phyloP scores from a whole-genome alignment of 2,888 invertebrate species.

The Tethea ocularis region DNA sequence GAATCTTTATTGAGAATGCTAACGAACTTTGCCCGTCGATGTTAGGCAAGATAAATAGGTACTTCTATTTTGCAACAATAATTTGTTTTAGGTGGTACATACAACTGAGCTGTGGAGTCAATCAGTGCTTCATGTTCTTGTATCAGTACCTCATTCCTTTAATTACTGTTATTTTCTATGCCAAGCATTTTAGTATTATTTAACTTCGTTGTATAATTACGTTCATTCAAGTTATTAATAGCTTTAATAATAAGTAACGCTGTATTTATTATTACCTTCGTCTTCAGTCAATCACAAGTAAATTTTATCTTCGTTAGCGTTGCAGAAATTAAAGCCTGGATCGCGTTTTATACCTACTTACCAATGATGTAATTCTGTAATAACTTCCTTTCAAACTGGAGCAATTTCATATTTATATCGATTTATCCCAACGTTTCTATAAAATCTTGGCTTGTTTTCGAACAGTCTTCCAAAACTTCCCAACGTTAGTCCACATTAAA shows the following conservation, averaged over 20 bases:
- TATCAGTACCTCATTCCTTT: background rate
- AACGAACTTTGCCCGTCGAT: background rate
- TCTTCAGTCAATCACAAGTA: too few relatives aligned
- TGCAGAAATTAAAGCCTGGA: too few relatives aligned
- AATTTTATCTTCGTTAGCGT: too few relatives aligned
- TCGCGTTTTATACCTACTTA: too few relatives aligned
- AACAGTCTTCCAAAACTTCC: slow-evolving; percentile 4
- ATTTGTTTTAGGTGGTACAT: too few relatives aligned
- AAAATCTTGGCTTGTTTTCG: too few relatives aligned
- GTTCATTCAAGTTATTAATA: too few relatives aligned
- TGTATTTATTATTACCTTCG: too few relatives aligned
- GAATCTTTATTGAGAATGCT: background rate
- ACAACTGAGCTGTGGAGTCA: background rate
- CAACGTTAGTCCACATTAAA: slow-evolving; percentile 25
- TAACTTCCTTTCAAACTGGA: too few relatives aligned
- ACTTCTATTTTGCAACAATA: background rate
- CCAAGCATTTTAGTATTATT: background rate
- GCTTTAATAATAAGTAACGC: too few relatives aligned
- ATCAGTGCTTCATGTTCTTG: background rate
- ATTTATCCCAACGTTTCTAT: background rate
- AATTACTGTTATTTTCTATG: background rate
- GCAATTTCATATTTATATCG: too few relatives aligned
- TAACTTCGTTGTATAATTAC: background rate
- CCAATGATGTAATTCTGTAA: too few relatives aligned
- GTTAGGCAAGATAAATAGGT: background rate